Percentiles rank a stretch among this genome's conserved stretches.
phyloP scores from a whole-genome alignment of 2,888 invertebrate species.

The Artemia sinica region DNA sequence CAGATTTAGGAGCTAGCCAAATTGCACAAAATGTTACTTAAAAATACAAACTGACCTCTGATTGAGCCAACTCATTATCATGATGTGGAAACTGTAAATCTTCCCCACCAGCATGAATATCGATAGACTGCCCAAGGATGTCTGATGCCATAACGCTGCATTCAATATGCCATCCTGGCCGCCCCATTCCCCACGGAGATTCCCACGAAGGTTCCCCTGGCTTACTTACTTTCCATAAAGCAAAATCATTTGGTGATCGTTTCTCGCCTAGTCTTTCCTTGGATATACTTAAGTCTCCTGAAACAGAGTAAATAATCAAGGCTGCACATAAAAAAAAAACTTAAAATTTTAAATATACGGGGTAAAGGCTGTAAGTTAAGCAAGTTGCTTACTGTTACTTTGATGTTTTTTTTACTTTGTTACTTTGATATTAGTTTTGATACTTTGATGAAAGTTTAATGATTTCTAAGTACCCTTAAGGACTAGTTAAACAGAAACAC shows the following conservation, averaged over 20 bases:
- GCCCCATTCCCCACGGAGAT: conserved; percentile 82
- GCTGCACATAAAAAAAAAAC: too few species aligned
- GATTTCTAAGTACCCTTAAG: too few species aligned
- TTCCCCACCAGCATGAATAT: conserved; percentile 89
- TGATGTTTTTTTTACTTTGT: too few species aligned
- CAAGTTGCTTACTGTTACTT: too few species aligned
- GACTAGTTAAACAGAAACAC: too few species aligned
- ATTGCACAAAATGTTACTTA: too few species aligned
- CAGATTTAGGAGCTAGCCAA: too few species aligned
- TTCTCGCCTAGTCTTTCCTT: conserved; percentile 54
- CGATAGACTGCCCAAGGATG: conserved; percentile 65
- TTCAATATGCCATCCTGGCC: conserved; percentile 99
- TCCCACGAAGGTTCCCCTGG: conserved; percentile 92
- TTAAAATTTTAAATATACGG: too few species aligned
- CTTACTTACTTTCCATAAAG: conserved; percentile 95
- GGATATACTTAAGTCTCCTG: conserved; percentile 42
- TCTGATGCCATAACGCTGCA: conserved; percentile 96
- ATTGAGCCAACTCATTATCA: conserved; percentile 94
- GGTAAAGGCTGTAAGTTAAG: too few species aligned
- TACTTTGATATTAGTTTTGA: too few species aligned
- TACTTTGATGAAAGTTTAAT: too few species aligned
- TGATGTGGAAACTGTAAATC: conserved; percentile 98
- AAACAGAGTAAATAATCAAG: too few species aligned
- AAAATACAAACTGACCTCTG: conserved; percentile 44
- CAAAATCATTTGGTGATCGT: conserved; percentile 76